These are phyloP conservation scores for Epistrophe eligans DNA, from an alignment of 2,888 invertebrate genomes.

Conservation along the genomic window DNA sequence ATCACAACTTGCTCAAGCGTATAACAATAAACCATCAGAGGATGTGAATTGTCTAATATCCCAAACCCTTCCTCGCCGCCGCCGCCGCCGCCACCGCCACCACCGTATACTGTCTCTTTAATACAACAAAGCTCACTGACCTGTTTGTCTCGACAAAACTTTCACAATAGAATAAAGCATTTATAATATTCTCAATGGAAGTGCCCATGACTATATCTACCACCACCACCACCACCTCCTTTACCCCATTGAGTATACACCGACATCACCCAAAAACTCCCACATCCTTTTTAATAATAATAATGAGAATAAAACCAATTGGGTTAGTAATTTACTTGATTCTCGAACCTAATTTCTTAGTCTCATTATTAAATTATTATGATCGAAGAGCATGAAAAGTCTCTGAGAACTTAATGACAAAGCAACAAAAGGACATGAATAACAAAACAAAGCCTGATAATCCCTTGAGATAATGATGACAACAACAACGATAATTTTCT, in stretches of 20 bases:
- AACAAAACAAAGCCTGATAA: not conserved
- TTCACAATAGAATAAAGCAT: slow-evolving; percentile 36
- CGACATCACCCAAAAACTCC: not conserved
- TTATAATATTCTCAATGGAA: not conserved
- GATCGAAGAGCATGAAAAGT: slow-evolving; percentile 21
- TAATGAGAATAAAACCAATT: slow-evolving; percentile 52
- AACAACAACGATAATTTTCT: not conserved
- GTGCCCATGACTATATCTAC: not conserved
- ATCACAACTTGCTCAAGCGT: slow-evolving; percentile 45
- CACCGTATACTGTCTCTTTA: slow-evolving; percentile 36
- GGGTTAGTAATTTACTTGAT: slow-evolving; percentile 63
- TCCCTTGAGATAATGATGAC: slow-evolving; percentile 32
- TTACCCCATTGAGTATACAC: not conserved
- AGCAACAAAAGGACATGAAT: slow-evolving; percentile 16
- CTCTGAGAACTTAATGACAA: slow-evolving; percentile 5
- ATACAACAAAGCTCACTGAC: slow-evolving; percentile 37
- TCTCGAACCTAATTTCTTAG: slow-evolving; percentile 67
- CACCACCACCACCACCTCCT: not conserved
- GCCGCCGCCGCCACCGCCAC: too few species aligned
- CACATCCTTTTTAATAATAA: slow-evolving; percentile 30
- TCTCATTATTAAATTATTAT: slow-evolving; percentile 71
- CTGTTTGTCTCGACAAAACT: slow-evolving; percentile 48
- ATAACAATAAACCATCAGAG: slow-evolving; percentile 66
- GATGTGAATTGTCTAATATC: slow-evolving; percentile 47
- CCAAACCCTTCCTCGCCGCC: slow-evolving; percentile 7